Evolutionary conservation across 2,797 vertebrate genomes (phyloP), one percentile per base, ranked within the genome.

Genomic region (Petrocephalus sullivani): DNA sequence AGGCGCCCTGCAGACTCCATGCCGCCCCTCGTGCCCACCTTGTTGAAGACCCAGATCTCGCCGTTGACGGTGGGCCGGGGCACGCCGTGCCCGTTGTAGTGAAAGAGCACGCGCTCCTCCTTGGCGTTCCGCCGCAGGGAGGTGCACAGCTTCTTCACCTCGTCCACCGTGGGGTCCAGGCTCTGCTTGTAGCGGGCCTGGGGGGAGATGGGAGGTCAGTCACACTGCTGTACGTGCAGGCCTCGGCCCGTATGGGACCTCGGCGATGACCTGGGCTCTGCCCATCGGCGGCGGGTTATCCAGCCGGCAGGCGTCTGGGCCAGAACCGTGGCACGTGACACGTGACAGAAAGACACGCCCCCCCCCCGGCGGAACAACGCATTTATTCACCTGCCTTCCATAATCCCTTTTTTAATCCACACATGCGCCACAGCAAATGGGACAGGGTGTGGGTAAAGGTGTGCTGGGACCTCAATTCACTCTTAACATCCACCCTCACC

Each of bases 1-100:
- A 4, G 23, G 28, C 61, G 37, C 61, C 21, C 60, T 2, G 21
- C 21, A 9, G 60, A 8, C 60, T 21, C 54, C 37, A 16, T 21
- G 46, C 10, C 14, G 6, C 10, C 6, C 14, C 37, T 28, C 28
- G 33, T 12, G 21, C 91, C 1, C 91, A 99, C 98, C 97, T 99
- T 99, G 89, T 99, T 99, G 92, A 99, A 99, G 92, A 99, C 98
- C 98, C 98, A 99, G 94, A 99, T 98, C 95, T 99, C 98, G 0
- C 98, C 98, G 0, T 99, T 99, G 87, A 98, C 97, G 0, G 98
- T 99, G 51, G 98, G 98, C 87, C 98, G 94, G n/a, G 98, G 98
- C 49, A 99, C 98, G 0, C 98, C 98, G 0, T 99, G 98, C 23
- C 98, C 98, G 0, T 99, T 99, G 94, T 99, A 99, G 95, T 99